Evolutionary conservation across 2,888 invertebrate species (phyloP).

Genomic region (Drosophila parthenogenetica): DNA sequence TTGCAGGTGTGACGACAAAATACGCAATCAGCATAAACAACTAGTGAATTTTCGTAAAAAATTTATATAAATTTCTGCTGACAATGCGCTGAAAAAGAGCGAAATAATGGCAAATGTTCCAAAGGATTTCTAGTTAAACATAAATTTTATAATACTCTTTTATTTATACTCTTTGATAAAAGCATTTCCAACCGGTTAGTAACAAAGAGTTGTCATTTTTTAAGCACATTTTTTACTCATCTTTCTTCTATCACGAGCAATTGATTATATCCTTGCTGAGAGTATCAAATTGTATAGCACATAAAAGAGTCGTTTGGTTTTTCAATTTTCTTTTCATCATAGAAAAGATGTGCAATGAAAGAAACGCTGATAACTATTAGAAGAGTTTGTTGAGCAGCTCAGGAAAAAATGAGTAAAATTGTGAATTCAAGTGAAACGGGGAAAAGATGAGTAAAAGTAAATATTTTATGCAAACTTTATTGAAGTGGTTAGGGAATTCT

Average conservation of each 20-base stretch:
- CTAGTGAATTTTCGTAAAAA: conserved; percentile 52
- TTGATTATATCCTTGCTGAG: not conserved
- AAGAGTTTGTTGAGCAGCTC: conserved; percentile 12
- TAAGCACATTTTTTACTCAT: not conserved
- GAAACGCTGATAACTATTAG: conserved; percentile 25
- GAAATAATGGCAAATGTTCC: not conserved
- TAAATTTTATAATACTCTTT: not conserved
- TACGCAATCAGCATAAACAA: conserved; percentile 65
- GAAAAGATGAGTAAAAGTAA: conserved; percentile 26
- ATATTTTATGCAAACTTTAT: conserved; percentile 36
- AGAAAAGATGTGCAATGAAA: conserved; percentile 1
- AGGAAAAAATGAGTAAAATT: not conserved
- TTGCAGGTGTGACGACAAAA: conserved; percentile 44
- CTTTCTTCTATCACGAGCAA: not conserved
- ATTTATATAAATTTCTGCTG: conserved; percentile 13
- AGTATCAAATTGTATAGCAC: conserved; percentile 2
- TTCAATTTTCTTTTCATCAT: conserved; percentile 66
- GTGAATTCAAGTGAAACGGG: conserved; percentile 47
- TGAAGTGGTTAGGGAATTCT: not conserved
- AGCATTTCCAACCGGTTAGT: not conserved
- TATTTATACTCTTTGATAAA: not conserved
- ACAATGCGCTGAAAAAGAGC: not conserved
- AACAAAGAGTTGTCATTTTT: no score
- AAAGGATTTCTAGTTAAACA: not conserved
- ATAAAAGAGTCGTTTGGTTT: conserved; percentile 15